Percentiles rank a stretch among this genome's conserved stretches.
These are phyloP conservation scores for Porites divaricata DNA, from an alignment of 92 coral and sea anemone species.

Conservation along the genomic window DNA sequence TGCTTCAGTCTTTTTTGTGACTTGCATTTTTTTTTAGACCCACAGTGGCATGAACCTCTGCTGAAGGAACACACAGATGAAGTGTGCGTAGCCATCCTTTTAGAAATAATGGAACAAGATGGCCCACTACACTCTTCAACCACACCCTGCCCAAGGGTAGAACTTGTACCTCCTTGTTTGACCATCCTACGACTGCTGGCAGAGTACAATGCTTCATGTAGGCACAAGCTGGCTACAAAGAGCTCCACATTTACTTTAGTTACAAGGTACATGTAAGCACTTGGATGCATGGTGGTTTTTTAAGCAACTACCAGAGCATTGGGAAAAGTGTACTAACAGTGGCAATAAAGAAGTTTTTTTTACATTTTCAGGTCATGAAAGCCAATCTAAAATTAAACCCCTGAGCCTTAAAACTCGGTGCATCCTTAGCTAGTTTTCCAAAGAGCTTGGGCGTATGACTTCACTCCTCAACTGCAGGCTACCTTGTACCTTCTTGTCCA, in stretches of 20 bases:
- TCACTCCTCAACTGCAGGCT: no score
- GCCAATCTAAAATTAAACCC: background rate
- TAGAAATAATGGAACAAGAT: conserved; percentile 67
- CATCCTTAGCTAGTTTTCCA: background rate
- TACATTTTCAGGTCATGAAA: background rate
- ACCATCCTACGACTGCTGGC: conserved; percentile 78
- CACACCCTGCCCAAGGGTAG: conserved; percentile 75
- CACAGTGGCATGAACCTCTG: conserved; percentile 82
- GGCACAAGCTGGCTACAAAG: conserved; percentile 78
- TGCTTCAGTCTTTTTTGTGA: background rate
- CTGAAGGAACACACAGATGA: conserved; percentile 80
- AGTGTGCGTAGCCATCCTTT: conserved; percentile 66
- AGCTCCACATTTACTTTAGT: conserved; percentile 56
- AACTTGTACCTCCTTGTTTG: conserved; percentile 86
- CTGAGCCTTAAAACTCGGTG: background rate
- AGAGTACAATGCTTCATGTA: conserved; percentile 81
- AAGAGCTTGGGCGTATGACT: background rate
- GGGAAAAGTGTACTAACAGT: background rate
- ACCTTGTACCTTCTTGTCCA: no score
- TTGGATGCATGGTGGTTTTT: background rate
- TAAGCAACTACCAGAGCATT: no score
- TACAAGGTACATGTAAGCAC: conserved; percentile 25
- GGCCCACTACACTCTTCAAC: conserved; percentile 68
- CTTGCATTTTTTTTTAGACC: conserved; percentile 55
- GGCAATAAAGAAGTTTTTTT: background rate